phyloP scores from a whole-genome alignment of 2,113 vertebrate species.

The Nothobranchius kuhntae region DNA sequence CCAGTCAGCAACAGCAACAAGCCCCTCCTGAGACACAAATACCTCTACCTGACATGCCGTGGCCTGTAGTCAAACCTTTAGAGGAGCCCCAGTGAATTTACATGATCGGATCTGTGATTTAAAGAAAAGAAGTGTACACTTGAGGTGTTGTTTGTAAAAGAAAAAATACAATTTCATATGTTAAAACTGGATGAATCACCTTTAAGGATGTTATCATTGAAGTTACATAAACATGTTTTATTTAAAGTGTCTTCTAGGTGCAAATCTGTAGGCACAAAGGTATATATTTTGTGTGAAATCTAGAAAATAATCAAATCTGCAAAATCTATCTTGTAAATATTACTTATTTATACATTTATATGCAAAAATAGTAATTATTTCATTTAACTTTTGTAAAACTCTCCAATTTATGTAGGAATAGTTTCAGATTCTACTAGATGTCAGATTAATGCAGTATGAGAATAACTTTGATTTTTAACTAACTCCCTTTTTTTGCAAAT shows the following conservation, averaged over 20 bases:
- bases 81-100: slow-evolving; percentile 59
- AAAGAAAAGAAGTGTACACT: background rate
- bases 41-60: slow-evolving; percentile 74
- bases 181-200: background rate
- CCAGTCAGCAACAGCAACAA: slow-evolving; percentile 74
- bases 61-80: slow-evolving; percentile 73
- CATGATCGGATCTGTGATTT: too few species aligned
- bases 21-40: slow-evolving; percentile 71
- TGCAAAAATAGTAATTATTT: slow-evolving; percentile 7
- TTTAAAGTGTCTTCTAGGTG: slow-evolving; percentile 2
- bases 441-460: slow-evolving; percentile 50
- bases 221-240: slow-evolving; percentile 23
- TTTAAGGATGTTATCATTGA: slow-evolving; percentile 16
- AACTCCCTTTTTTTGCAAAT: slow-evolving; percentile 50
- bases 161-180: too few species aligned
- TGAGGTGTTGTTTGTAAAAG: too few species aligned
- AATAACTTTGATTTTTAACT: slow-evolving; percentile 42
- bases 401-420: slow-evolving; percentile 28
- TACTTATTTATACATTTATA: slow-evolving; percentile 55
- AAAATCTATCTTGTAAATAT: slow-evolving; percentile 49
- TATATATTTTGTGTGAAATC: background rate
- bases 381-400: slow-evolving; percentile 44
- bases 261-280: slow-evolving; percentile 41
- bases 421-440: slow-evolving; percentile 25
- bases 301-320: slow-evolving; percentile 1